Conservation (phyloP, 2,888 invertebrate species). For the Calameuta idolon region DNA sequence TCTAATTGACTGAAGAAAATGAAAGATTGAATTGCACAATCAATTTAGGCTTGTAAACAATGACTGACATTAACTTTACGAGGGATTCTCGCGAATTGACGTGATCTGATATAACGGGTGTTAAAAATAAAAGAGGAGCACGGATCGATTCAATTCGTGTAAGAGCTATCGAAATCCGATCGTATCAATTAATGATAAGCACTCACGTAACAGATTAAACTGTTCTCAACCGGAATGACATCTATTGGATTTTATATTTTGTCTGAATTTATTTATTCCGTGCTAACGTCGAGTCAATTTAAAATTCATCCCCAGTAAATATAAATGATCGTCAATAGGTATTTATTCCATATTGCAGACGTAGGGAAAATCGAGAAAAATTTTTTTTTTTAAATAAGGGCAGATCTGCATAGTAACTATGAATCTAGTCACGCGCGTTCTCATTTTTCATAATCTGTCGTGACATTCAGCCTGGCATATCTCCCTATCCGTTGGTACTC, state of each 20-base stretch:
- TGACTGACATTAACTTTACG: no score
- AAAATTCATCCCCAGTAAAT: not conserved
- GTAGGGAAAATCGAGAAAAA: not conserved
- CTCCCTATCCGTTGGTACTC: not conserved
- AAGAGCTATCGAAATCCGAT: no score
- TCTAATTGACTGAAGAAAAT: no score
- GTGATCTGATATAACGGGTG: no score
- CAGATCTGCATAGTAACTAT: not conserved
- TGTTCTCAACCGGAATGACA: not conserved
- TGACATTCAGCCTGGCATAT: not conserved
- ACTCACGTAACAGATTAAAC: no score
- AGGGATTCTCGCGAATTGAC: no score
- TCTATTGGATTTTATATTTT: not conserved
- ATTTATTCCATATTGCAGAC: not conserved
- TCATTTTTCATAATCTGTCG: constrained; percentile 24
- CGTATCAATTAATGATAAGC: not conserved
- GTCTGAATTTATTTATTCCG: not conserved
- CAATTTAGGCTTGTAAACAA: no score
- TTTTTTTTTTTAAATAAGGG: not conserved
- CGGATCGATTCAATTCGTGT: no score
- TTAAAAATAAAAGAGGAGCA: no score
- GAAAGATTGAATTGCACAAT: no score
- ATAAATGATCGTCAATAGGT: not conserved
- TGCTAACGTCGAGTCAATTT: not conserved
- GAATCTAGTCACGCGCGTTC: constrained; percentile 13